Conservation (phyloP, 2,797 vertebrate species). For the Prunella strophiata region DNA sequence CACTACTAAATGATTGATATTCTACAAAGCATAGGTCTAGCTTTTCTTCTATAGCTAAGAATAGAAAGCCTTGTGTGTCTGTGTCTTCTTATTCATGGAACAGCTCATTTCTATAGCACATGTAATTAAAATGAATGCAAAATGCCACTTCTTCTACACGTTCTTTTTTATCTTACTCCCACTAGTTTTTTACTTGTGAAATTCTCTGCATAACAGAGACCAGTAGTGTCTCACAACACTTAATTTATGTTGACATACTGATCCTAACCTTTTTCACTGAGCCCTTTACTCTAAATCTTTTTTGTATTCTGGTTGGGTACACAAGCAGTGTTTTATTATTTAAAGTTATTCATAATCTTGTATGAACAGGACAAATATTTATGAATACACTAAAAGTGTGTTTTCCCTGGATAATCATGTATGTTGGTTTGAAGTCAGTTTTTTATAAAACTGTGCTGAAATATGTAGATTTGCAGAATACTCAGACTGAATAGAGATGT, state of each 20-base stretch:
- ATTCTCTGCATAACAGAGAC: background rate
- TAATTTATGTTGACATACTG: background rate
- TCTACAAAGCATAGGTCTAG: background rate
- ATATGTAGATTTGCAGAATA: background rate
- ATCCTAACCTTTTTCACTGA: background rate
- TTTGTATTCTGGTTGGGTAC: background rate
- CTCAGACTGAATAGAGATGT: background rate
- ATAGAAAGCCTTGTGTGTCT: fast-evolving
- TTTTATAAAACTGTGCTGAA: background rate
- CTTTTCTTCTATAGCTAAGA: background rate
- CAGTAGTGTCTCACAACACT: background rate
- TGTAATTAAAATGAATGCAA: background rate
- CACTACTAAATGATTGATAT: background rate
- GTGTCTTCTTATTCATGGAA: background rate
- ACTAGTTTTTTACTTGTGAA: background rate
- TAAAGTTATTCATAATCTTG: background rate
- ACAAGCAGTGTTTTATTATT: background rate
- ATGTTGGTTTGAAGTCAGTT: background rate
- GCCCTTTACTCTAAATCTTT: background rate
- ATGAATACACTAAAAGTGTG: background rate
- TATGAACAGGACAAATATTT: background rate
- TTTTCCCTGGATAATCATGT: background rate
- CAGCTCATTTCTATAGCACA: background rate
- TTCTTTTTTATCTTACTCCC: background rate
- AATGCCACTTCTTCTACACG: background rate